phyloP scores from a whole-genome alignment of 2,888 invertebrate genomes.

The Hedya salicella region DNA sequence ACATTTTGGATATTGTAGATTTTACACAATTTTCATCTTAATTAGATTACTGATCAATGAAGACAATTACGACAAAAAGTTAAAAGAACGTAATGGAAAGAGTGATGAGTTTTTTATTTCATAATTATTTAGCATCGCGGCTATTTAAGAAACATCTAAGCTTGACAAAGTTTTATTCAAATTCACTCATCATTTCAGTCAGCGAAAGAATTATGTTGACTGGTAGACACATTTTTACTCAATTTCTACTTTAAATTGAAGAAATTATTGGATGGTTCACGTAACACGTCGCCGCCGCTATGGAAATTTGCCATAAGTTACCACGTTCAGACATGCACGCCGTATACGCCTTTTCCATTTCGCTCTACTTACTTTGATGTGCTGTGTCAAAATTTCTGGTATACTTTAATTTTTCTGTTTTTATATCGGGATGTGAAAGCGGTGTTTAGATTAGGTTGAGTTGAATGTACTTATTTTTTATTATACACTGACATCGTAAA shows the following conservation, averaged over 20 bases:
- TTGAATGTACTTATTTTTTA: not conserved
- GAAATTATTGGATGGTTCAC: slow-evolving; percentile 45
- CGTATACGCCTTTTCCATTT: slow-evolving; percentile 28
- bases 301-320: slow-evolving; percentile 29
- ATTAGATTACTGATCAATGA: not conserved
- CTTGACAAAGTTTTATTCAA: slow-evolving; percentile 3
- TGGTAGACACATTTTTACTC: slow-evolving; percentile 11
- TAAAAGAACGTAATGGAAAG: not conserved
- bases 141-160: not conserved
- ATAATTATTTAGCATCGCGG: slow-evolving; percentile 5
- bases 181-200: slow-evolving; percentile 1
- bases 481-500: too few species aligned
- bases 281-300: slow-evolving; percentile 6
- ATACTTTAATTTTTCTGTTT: slow-evolving; percentile 4
- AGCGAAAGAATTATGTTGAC: not conserved
- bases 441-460: not conserved
- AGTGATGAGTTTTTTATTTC: slow-evolving; percentile 15
- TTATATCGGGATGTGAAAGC: too few species aligned
- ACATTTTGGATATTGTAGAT: too few species aligned
- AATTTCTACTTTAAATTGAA: slow-evolving; percentile 47
- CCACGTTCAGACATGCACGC: slow-evolving; percentile 23
- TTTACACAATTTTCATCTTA: too few species aligned
- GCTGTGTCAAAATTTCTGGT: not conserved
- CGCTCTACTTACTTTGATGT: slow-evolving; percentile 37
- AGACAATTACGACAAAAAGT: slow-evolving; percentile 1